phyloP scores from a whole-genome alignment of 2,113 vertebrate species.

The Mesocricetus auratus region DNA sequence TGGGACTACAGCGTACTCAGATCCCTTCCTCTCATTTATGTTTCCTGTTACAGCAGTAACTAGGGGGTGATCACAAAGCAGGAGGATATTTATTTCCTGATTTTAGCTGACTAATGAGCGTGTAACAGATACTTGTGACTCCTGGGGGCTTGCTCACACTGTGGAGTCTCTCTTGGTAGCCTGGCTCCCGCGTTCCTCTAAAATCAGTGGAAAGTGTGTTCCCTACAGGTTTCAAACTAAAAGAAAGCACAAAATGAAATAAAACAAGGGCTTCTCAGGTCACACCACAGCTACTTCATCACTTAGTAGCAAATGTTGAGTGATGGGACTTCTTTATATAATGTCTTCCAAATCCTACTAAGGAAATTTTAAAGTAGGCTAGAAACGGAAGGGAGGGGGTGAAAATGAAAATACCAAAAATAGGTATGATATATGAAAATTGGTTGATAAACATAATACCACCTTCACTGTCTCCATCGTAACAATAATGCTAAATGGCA shows the following conservation, averaged over 20 bases:
- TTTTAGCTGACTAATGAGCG: slow-evolving; percentile 51
- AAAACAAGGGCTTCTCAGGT: not conserved
- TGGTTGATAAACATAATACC: slow-evolving; percentile 77
- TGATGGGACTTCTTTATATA: slow-evolving; percentile 71
- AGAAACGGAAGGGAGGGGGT: not conserved
- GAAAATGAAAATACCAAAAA: slow-evolving; percentile 39
- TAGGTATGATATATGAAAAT: slow-evolving; percentile 50
- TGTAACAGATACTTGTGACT: not conserved
- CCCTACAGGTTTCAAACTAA: not conserved
- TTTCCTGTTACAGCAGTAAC: slow-evolving; percentile 45
- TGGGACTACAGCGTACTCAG: not conserved
- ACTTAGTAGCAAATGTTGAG: not conserved
- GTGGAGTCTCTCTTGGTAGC: not conserved
- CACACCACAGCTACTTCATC: not conserved
- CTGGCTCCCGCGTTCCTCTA: not conserved
- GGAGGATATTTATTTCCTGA: slow-evolving; percentile 48
- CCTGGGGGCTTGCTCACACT: not conserved
- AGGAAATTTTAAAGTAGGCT: slow-evolving; percentile 49
- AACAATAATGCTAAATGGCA: slow-evolving; percentile 83
- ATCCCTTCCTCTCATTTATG: not conserved
- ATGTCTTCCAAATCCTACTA: slow-evolving; percentile 65
- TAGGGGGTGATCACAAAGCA: slow-evolving; percentile 33
- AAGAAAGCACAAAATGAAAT: not conserved
- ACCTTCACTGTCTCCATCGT: slow-evolving; percentile 66
- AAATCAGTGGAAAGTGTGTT: not conserved